phyloP scores from a whole-genome alignment of 1,140 invertebrate species.

The Colletes latitarsis region DNA sequence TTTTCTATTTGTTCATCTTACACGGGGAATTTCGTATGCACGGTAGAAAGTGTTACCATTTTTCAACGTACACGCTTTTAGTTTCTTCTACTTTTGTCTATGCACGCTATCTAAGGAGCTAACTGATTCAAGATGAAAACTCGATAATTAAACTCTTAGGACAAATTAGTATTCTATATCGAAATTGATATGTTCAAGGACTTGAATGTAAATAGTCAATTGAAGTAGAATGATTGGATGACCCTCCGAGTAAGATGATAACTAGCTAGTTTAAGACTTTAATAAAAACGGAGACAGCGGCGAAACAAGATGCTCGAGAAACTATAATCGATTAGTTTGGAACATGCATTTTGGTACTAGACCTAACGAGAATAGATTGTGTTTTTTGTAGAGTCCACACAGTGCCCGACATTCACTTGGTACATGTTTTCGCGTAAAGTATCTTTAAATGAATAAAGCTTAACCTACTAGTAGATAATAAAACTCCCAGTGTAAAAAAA shows the following conservation, averaged over 20 bases:
- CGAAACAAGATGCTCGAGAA: constrained; percentile 34
- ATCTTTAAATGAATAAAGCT: constrained; percentile 1
- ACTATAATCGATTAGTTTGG: constrained; percentile 42
- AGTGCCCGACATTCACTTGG: constrained; percentile 33
- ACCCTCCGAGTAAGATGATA: constrained; percentile 44
- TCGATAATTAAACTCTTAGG: constrained; percentile 16
- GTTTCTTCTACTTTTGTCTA: background rate
- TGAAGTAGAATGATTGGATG: constrained; percentile 43
- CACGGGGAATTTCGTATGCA: constrained; percentile 47
- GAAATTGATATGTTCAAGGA: constrained; percentile 74
- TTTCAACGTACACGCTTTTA: constrained; percentile 14
- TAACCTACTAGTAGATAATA: constrained; percentile 1
- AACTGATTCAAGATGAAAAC: constrained; percentile 27
- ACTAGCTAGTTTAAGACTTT: constrained; percentile 37
- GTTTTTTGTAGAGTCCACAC: constrained; percentile 12
- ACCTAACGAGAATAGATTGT: constrained; percentile 39
- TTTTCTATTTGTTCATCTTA: constrained; percentile 29
- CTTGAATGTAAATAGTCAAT: constrained; percentile 47
- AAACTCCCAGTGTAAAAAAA: constrained; percentile 12
- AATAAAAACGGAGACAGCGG: constrained; percentile 23
- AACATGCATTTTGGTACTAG: constrained; percentile 50
- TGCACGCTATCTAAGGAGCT: constrained; percentile 30
- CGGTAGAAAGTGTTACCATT: constrained; percentile 48
- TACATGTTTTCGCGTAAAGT: constrained; percentile 14
- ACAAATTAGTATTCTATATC: constrained; percentile 77